Evolutionary conservation across 1,140 invertebrate genomes (phyloP).

Genomic region (Belonocnema kinseyi): DNA sequence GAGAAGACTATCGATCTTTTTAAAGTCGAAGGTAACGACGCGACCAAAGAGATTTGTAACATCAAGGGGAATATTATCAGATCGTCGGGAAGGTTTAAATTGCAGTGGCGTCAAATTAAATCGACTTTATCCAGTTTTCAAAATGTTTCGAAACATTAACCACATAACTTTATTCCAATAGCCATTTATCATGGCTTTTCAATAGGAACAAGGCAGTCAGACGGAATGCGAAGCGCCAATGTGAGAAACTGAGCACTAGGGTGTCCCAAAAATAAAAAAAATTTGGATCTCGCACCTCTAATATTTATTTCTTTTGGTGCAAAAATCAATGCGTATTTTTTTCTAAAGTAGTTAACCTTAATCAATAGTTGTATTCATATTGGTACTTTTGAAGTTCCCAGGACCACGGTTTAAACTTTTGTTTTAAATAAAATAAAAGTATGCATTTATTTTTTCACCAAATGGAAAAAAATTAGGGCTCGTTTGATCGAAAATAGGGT

Average conservation of each 20-base stretch:
- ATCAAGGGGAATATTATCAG: background rate
- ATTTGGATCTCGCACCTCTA: too few species aligned
- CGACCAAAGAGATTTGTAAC: constrained; percentile 15
- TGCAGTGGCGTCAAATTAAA: constrained; percentile 54
- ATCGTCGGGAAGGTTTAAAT: background rate
- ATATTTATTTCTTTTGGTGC: too few species aligned
- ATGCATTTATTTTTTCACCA: too few species aligned
- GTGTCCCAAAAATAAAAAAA: too few species aligned
- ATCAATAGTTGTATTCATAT: too few species aligned
- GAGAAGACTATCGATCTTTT: constrained; percentile 8
- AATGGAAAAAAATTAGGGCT: too few species aligned
- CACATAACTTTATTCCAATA: constrained; percentile 72
- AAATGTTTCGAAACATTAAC: constrained; percentile 71
- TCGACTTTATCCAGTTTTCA: constrained; percentile 66
- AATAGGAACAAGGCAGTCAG: constrained; percentile 61
- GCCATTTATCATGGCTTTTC: constrained; percentile 69
- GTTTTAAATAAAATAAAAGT: too few species aligned
- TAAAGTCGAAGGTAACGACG: background rate
- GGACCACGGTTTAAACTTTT: too few species aligned
- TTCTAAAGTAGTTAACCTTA: too few species aligned
- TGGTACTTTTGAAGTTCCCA: too few species aligned
- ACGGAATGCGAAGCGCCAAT: constrained; percentile 56
- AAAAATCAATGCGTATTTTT: too few species aligned
- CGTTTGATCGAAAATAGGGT: too few species aligned
- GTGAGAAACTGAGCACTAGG: background rate